Evolutionary conservation across 2,888 invertebrate species (phyloP).

Genomic region (Punctoribates punctum): DNA sequence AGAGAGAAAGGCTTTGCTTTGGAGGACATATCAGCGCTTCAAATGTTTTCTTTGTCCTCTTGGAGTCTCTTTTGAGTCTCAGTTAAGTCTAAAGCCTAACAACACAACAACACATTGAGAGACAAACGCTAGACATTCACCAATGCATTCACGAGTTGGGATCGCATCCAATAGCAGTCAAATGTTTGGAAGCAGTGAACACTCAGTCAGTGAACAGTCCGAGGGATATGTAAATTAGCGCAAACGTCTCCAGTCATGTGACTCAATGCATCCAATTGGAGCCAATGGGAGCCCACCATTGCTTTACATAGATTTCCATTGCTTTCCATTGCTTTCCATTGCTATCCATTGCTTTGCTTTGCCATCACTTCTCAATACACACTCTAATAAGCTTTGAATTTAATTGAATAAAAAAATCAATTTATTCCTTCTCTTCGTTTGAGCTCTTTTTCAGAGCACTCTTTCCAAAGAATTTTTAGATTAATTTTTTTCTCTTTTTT

Average conservation of each 20-base stretch:
- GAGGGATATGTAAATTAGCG: slow-evolving; percentile 25
- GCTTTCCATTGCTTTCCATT: not conserved
- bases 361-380: slow-evolving; percentile 9
- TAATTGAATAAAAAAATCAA: slow-evolving; percentile 35
- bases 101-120: too few species aligned
- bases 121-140: not conserved
- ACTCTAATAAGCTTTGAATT: slow-evolving; percentile 33
- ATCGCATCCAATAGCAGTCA: too few species aligned
- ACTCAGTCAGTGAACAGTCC: too few species aligned
- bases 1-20: too few species aligned
- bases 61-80: too few species aligned
- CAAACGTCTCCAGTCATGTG: slow-evolving; percentile 7
- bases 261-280: too few species aligned
- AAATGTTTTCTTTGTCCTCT: too few species aligned
- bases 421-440: slow-evolving; percentile 35
- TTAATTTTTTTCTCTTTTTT: slow-evolving; percentile 5
- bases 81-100: too few species aligned
- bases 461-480: slow-evolving; percentile 6
- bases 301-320: not conserved
- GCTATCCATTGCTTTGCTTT: not conserved
- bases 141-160: too few species aligned
- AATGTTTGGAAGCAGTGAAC: too few species aligned
- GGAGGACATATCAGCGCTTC: too few species aligned
- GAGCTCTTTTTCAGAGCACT: not conserved
- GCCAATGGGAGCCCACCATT: too few species aligned